Evolutionary conservation across 1,140 invertebrate species (phyloP).

Genomic region (Camponotus pennsylvanicus): DNA sequence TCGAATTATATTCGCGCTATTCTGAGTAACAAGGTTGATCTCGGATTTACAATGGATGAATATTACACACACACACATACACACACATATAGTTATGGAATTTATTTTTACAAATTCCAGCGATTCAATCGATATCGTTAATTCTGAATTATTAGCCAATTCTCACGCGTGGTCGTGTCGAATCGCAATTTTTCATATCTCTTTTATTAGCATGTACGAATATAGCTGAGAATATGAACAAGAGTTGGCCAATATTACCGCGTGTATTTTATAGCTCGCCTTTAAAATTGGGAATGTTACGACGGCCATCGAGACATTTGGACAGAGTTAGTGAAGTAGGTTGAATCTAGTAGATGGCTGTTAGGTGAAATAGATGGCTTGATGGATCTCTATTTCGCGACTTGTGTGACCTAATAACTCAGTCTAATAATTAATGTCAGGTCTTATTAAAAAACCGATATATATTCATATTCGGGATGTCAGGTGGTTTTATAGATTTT

Average conservation of each 20-base stretch:
- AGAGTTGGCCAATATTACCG: constrained; percentile 30
- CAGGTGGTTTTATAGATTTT: background rate
- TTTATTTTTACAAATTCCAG: constrained; percentile 62
- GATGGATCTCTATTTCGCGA: constrained; percentile 6
- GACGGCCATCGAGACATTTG: constrained; percentile 42
- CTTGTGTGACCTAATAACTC: constrained; percentile 36
- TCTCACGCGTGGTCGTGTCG: background rate
- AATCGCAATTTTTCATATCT: constrained; percentile 32
- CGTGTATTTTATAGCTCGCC: constrained; percentile 38
- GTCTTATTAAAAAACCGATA: constrained; percentile 28
- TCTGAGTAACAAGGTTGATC: constrained; percentile 1
- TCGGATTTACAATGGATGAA: background rate
- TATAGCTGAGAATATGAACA: constrained; percentile 30
- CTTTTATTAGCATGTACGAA: constrained; percentile 59
- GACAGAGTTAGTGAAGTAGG: constrained; percentile 48
- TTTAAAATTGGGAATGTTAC: constrained; percentile 51
- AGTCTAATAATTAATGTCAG: constrained; percentile 34
- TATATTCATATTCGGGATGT: background rate
- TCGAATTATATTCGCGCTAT: constrained; percentile 22
- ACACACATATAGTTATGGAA: too few species aligned
- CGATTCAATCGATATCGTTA: constrained; percentile 38
- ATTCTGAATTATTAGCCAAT: constrained; percentile 22
- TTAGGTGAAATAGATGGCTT: background rate
- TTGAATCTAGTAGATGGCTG: constrained; percentile 24
- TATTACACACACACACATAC: background rate